A percentile compares a stretch with the other conserved stretches of the same genome.
These are phyloP conservation scores for Nothocercus nigrocapillus DNA, from an alignment of 2,113 vertebrate genomes.

Conservation along the genomic window DNA sequence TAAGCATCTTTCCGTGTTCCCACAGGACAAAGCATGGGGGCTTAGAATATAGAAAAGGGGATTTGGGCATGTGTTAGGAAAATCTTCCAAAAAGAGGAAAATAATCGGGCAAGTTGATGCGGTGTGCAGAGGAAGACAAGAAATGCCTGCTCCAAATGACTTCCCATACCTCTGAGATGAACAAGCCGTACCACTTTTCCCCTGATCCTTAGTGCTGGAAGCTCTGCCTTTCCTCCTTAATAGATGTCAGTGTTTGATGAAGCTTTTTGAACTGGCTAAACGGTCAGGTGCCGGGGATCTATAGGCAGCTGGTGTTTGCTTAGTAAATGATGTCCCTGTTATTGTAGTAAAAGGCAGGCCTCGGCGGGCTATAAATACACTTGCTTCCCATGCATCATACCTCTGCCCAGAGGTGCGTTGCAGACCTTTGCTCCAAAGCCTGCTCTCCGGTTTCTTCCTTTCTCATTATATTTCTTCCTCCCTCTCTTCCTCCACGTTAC, in stretches of 20 bases:
- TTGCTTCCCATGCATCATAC: neutral
- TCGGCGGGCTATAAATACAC: constrained; percentile 23
- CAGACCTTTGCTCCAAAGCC: constrained; percentile 11
- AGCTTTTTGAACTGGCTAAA: constrained; percentile 27
- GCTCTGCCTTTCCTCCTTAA: constrained; percentile 22
- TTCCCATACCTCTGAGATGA: constrained; percentile 6
- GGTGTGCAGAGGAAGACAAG: neutral
- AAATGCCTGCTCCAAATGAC: constrained; percentile 16
- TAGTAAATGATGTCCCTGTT: constrained; percentile 61
- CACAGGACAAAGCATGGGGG: neutral
- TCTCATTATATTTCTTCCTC: constrained; percentile 13
- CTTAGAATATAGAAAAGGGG: neutral
- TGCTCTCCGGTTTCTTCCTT: constrained; percentile 34
- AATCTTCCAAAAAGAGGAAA: neutral
- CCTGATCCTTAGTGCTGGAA: constrained; percentile 16
- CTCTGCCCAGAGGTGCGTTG: neutral
- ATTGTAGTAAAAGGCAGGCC: constrained; percentile 39
- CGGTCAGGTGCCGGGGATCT: constrained; percentile 34
- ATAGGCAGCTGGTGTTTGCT: constrained; percentile 58
- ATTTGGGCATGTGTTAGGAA: neutral
- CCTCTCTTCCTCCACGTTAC: neutral
- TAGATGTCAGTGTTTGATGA: constrained; percentile 43
- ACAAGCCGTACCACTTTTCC: neutral
- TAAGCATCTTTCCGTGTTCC: neutral
- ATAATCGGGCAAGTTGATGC: constrained; percentile 11